phyloP scores from a whole-genome alignment of 2,113 vertebrate species.

The Parus major region DNA sequence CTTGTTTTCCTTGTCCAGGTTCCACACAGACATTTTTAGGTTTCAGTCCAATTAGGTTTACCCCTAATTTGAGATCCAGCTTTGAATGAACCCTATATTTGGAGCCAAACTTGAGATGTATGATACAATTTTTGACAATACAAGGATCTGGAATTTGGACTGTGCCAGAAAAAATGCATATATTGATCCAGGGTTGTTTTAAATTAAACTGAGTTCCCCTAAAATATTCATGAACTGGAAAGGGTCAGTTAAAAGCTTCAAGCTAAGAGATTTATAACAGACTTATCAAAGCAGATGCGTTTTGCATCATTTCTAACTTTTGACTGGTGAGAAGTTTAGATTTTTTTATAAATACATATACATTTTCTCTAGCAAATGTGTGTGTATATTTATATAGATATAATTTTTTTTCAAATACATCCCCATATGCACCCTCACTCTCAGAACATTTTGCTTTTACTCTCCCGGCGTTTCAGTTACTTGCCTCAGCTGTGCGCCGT shows the following conservation, averaged over 20 bases:
- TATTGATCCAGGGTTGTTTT: conserved; percentile 62
- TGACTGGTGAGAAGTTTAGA: conserved; percentile 60
- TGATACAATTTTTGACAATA: conserved; percentile 34
- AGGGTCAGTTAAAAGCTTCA: conserved; percentile 64
- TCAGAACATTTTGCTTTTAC: conserved; percentile 64
- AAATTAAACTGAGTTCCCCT: conserved; percentile 54
- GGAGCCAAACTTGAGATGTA: not conserved
- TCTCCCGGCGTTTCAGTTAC: conserved; percentile 57
- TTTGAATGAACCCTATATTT: conserved; percentile 45
- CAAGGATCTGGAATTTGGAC: conserved; percentile 21
- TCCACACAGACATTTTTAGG: not conserved
- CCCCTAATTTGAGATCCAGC: conserved; percentile 16
- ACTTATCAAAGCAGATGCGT: conserved; percentile 60
- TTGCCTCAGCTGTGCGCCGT: conserved; percentile 72
- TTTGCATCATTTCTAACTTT: conserved; percentile 69
- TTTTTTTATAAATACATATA: conserved; percentile 67
- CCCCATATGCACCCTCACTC: conserved; percentile 68
- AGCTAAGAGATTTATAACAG: conserved; percentile 55
- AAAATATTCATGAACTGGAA: conserved; percentile 66
- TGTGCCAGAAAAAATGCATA: conserved; percentile 52
- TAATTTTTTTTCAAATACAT: conserved; percentile 62
- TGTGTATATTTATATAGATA: conserved; percentile 70
- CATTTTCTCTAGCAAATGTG: conserved; percentile 64
- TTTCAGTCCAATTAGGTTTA: not conserved
- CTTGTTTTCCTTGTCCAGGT: not conserved